Percentiles rank a stretch among this genome's conserved stretches.
These are phyloP conservation scores for Pithecia hirsuta DNA, from an alignment of 2,797 vertebrate genomes.

Conservation along the genomic window DNA sequence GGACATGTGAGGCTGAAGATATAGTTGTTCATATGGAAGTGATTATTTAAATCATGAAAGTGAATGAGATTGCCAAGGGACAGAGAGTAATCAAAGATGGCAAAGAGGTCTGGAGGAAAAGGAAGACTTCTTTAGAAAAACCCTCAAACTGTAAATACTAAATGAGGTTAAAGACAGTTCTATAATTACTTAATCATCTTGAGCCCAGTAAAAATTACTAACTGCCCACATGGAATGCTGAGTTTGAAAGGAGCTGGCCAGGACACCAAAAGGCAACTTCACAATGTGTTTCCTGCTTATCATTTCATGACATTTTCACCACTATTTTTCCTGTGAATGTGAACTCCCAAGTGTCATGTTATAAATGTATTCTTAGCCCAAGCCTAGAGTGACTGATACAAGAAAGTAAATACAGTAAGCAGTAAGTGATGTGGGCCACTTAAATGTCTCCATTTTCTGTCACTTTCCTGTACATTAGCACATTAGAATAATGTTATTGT, in stretches of 20 bases:
- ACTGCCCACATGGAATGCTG: background rate
- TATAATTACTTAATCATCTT: background rate
- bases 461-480: background rate
- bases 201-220: background rate
- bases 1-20: background rate
- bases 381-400: background rate
- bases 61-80: background rate
- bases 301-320: background rate
- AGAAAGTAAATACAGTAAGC: background rate
- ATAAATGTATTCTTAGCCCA: background rate
- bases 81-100: background rate
- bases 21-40: background rate
- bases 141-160: background rate
- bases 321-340: background rate
- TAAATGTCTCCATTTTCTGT: background rate
- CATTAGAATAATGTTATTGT: background rate
- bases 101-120: background rate
- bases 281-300: background rate
- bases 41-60: constrained; percentile 33
- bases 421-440: background rate
- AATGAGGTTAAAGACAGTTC: background rate
- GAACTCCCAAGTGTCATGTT: background rate
- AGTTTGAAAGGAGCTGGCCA: background rate
- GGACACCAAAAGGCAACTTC: background rate
- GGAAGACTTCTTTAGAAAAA: background rate